Base-by-base conservation (phyloP, 2,113 vertebrate genomes). In the Psilopsiagon aurifrons region DNA sequence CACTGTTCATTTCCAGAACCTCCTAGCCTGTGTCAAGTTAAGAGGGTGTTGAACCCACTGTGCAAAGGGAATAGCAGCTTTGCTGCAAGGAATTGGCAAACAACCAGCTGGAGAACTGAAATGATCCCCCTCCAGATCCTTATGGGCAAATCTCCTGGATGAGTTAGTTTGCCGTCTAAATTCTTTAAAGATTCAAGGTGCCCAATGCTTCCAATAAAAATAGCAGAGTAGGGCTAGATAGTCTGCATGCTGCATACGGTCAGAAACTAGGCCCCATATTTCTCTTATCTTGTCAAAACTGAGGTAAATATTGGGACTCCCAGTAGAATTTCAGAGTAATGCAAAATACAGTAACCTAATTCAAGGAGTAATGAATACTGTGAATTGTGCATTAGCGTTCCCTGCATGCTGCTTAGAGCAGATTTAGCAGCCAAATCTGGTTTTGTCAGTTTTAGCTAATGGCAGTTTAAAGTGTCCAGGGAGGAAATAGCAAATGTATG, bases 381-480 rank as follows among this genome's bases (percentile, higher is more conserved):
- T 83, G 81, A 94, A 90, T 80, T 82, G 91, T 71, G 54, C 63
- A 59, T 94, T 95, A 92, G 35, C 67, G 92, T 86, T 94, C 69
- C 43, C 27, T 44, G 46, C 64, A 92, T 95, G 84, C 66, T 82
- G 90, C 82, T 97, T 92, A 95, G 91, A 89, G 81, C 39, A 84
- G 80, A 90, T 86, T 96, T 95, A 92, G 82, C 49, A 73, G 81
- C 22, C 83, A 97, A 93, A 95, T 97, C 86, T 90, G 35, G 43
- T 95, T 96, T 90, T 94, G 67, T 51, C 80, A 92, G 67, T 83
- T 95, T 94, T 82, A 94, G 90, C 54, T 96, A 71, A 90, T 49
- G 92, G 82, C 88, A 66, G 35, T 74, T 95, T 82, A 70, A 70
- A 88, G 69, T 64, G n/a, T 47, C 62, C 86, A 93, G 44, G 60